Evolutionary conservation across 2,888 invertebrate species (phyloP), one percentile per base, ranked within the genome.

Genomic region (Orthonevra nobilis): DNA sequence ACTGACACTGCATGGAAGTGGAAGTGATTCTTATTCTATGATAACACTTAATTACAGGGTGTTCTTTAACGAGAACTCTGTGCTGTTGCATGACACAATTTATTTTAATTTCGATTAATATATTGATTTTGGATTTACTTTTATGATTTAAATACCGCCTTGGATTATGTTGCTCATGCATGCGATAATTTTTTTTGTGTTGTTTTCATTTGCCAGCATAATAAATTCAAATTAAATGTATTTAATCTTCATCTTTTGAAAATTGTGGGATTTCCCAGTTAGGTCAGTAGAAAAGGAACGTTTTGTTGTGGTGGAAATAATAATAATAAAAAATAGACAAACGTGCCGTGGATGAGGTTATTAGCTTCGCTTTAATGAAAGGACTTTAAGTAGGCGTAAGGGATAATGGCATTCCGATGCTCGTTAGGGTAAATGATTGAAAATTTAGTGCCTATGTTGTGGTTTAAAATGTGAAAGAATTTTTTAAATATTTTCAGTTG

Each of bases 151-250:
- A 32, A 58, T 20, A 30, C 34, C 46, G 1, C 23, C 12, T 34
- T 12, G 1, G 40, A 40, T 32, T 52, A 77, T 70, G 70, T 15
- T 58, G 32, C 23, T 30, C 32, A 3, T 42, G 58, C 77, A 79
- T 79, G 77, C 72, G 54, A 72, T 64, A 44, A 28, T 56, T 72
- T n/a, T n/a, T n/a, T n/a, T n/a, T n/a, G n/a, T n/a, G n/a, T n/a
- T n/a, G n/a, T n/a, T n/a, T n/a, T n/a, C n/a, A n/a, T n/a, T 58
- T 14, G 17, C 19, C 1, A 3, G 44, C 54, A 38, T 48, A 32
- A 46, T 9, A 12, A 50, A 50, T 32, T 60, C 44, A 30, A 66
- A 58, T 19, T 58, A 36, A 17, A 10, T 12, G 1, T 4, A n/a
- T 3, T 2, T 3, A 28, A 32, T 48, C 10, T 26, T 60, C 26